Conservation (phyloP, 2,113 vertebrate genomes). For the Pedionomus torquatus region DNA sequence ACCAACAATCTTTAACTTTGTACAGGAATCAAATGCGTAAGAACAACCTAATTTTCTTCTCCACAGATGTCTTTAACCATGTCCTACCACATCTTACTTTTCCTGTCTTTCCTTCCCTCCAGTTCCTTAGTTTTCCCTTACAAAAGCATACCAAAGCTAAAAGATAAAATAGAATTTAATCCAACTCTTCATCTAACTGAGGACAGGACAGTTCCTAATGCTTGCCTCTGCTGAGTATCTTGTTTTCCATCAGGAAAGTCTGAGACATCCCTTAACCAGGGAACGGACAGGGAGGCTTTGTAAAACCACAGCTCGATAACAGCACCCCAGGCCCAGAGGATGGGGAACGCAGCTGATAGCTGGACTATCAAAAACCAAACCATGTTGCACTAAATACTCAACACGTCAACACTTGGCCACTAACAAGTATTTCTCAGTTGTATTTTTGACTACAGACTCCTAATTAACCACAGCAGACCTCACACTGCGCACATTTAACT, state of each 20-base stretch:
- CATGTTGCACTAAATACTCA: background rate
- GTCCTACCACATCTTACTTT: background rate
- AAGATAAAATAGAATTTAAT: background rate
- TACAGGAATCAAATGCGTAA: background rate
- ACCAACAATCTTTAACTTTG: background rate
- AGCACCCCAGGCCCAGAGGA: background rate
- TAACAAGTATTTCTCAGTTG: background rate
- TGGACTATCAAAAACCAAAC: background rate
- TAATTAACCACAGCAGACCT: background rate
- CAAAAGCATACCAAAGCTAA: background rate
- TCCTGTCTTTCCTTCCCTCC: background rate
- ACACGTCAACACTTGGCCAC: background rate
- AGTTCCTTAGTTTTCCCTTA: background rate
- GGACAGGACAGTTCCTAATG: fast-evolving
- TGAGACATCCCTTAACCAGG: background rate
- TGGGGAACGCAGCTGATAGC: fast-evolving
- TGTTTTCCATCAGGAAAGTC: background rate
- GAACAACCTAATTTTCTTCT: background rate
- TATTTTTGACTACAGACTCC: background rate
- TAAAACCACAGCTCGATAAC: background rate
- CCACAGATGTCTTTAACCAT: background rate
- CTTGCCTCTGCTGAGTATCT: background rate
- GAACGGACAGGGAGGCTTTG: background rate
- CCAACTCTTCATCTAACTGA: background rate
- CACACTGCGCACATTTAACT: background rate